These are phyloP conservation scores for Galeopsomyia nigrocyanea DNA, from an alignment of 2,888 invertebrate species.

Conservation along the genomic window DNA sequence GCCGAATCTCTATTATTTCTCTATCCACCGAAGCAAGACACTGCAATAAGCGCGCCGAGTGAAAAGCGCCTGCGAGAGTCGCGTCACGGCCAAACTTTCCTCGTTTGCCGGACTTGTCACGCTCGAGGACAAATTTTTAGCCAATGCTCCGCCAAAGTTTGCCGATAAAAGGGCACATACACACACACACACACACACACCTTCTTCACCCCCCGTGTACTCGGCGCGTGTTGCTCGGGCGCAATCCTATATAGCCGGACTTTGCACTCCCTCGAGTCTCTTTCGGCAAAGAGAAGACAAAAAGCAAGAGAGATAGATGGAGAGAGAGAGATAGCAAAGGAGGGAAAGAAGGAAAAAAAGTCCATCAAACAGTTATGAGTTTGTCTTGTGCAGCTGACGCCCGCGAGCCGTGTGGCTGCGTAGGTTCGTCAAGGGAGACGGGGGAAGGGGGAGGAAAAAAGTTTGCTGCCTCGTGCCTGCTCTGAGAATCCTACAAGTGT, in stretches of 20 bases:
- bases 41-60: constrained; percentile 26
- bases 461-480: neutral
- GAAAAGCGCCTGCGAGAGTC: constrained; percentile 15
- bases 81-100: constrained; percentile 36
- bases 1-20: too few species aligned
- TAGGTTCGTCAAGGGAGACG: neutral
- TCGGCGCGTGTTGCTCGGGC: neutral
- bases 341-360: neutral
- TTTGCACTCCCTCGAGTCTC: constrained; percentile 10
- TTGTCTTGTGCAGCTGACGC: too few species aligned
- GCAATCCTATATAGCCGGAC: neutral
- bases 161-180: constrained; percentile 21
- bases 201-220: neutral
- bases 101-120: constrained; percentile 38
- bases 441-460: too few species aligned
- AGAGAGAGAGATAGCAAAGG: neutral
- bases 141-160: constrained; percentile 13
- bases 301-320: neutral
- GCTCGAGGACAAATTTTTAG: neutral
- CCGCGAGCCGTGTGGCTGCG: neutral
- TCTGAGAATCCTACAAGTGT: constrained; percentile 33
- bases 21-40: neutral
- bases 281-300: neutral
- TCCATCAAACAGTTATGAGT: constrained; percentile 9
- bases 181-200: too few species aligned